Evolutionary conservation across 92 coral and sea anemone species (phyloP).

Genomic region (Metridium senile): DNA sequence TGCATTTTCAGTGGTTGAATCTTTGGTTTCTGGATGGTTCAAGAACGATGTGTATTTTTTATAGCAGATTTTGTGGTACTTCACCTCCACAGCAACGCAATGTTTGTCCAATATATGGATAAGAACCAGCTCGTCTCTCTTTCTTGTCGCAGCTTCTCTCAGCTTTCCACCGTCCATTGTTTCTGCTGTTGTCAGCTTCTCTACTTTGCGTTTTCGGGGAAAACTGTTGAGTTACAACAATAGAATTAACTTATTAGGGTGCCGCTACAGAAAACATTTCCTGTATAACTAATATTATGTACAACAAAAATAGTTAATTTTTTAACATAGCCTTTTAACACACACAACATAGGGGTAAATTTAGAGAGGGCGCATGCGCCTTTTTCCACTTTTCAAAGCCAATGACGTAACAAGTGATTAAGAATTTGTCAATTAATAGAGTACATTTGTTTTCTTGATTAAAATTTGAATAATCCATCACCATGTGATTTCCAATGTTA

Average conservation of each 20-base stretch:
- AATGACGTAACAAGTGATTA: background rate
- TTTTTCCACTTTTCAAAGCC: no score
- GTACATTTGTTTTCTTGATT: background rate
- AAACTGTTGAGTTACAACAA: conserved; percentile 22
- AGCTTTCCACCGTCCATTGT: conserved; percentile 48
- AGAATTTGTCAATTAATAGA: background rate
- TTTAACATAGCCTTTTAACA: background rate
- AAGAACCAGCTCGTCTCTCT: conserved; percentile 49
- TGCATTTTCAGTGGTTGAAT: background rate
- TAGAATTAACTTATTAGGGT: background rate
- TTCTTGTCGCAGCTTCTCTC: conserved; percentile 49
- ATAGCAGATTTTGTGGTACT: conserved; percentile 38
- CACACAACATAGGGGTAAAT: background rate
- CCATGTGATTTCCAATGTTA: background rate
- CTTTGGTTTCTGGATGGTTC: conserved; percentile 22
- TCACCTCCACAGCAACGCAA: conserved; percentile 46
- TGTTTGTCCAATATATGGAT: conserved; percentile 45
- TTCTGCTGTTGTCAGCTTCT: conserved; percentile 40
- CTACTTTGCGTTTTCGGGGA: conserved; percentile 38
- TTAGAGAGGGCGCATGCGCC: background rate
- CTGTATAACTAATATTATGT: no score
- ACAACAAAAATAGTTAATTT: background rate
- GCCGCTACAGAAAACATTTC: background rate
- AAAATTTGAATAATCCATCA: background rate
- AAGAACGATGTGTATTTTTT: conserved; percentile 35